Percentiles rank a stretch among this genome's conserved stretches.
Conservation (phyloP, 2,113 vertebrate genomes). For the Electrona antarctica region DNA sequence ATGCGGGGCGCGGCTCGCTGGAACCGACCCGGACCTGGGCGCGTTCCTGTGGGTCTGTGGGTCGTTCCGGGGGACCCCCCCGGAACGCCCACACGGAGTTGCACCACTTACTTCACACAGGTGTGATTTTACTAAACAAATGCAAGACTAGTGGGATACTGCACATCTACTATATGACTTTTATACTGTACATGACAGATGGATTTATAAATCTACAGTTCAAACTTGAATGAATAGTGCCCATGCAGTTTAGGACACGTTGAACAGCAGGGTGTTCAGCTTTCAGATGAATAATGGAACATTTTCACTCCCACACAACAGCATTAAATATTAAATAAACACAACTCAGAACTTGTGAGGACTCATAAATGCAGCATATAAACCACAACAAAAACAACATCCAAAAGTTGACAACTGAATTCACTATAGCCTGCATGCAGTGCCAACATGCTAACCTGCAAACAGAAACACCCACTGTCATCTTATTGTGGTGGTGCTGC, state of each 20-base stretch:
- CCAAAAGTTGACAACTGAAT: too few relatives aligned
- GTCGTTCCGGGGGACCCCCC: not conserved
- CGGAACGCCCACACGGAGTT: too few relatives aligned
- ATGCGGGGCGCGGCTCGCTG: too few relatives aligned
- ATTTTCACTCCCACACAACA: slow-evolving; percentile 7
- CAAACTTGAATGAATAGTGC: slow-evolving; percentile 1
- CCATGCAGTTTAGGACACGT: not conserved
- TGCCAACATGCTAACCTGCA: not conserved
- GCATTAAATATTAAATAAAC: slow-evolving; percentile 28
- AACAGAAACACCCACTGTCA: too few relatives aligned
- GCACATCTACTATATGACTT: not conserved
- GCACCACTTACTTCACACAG: too few relatives aligned
- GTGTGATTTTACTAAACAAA: too few relatives aligned
- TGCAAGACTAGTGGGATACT: too few relatives aligned
- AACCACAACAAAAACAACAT: too few relatives aligned
- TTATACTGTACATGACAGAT: slow-evolving; percentile 7
- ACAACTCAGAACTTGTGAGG: slow-evolving; percentile 9
- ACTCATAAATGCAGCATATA: not conserved
- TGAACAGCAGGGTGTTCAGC: not conserved
- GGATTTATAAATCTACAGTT: slow-evolving; percentile 3
- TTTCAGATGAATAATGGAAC: slow-evolving; percentile 17
- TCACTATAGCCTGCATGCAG: not conserved
- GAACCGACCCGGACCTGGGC: too few relatives aligned
- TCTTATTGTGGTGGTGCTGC: too few relatives aligned
- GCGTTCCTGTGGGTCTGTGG: not conserved